Evolutionary conservation across 2,888 invertebrate genomes (phyloP), one percentile per base, ranked within the genome.

Genomic region (Candidula unifasciata): DNA sequence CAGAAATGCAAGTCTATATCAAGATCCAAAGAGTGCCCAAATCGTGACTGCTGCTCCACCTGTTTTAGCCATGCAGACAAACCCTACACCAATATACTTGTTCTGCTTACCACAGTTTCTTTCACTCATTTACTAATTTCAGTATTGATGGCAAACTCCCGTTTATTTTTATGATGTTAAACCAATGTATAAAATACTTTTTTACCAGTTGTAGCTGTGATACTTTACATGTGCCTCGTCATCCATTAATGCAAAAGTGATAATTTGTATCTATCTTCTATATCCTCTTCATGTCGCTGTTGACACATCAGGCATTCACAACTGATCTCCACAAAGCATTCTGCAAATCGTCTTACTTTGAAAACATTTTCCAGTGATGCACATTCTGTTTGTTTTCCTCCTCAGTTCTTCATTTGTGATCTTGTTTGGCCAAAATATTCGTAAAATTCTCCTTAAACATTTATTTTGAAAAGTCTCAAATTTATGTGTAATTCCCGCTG

Each of bases 31-130:
- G 57, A 52, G 0, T 81, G 81, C 24, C 8, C 24, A 2, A 37
- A 8, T 18, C 18, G 24, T 54, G 71, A 71, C 10, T 81, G 81
- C 37, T 81, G 81, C 27, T 35, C 24, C 30, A 81, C 81, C n/a
- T 81, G 81, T 52, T 24, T 24, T 8, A 64, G 60, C 64, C 35
- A 37, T 37, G 78, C 78, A 8, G 18, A 52, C 16, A 74, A 30
- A 74, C 6, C 6, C 10, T 24, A 18, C n/a, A 35, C 24, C 16
- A 35, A 30, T 30, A 3, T 5, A 10, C 24, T 78, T 30, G 3
- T 33, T 57, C 33, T 35, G 33, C 37, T 60, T 3, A 2, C 35
- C 13, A 78, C 64, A 10, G 16, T n/a, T 78, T 35, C 30, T n/a
- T 78, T 33, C 35, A 30, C n/a, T 60, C n/a, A 78, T 24, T 18